Evolutionary conservation across 2,113 vertebrate genomes (phyloP), one percentile per base, ranked within the genome.

Genomic region (Sarotherodon lohbergeri): DNA sequence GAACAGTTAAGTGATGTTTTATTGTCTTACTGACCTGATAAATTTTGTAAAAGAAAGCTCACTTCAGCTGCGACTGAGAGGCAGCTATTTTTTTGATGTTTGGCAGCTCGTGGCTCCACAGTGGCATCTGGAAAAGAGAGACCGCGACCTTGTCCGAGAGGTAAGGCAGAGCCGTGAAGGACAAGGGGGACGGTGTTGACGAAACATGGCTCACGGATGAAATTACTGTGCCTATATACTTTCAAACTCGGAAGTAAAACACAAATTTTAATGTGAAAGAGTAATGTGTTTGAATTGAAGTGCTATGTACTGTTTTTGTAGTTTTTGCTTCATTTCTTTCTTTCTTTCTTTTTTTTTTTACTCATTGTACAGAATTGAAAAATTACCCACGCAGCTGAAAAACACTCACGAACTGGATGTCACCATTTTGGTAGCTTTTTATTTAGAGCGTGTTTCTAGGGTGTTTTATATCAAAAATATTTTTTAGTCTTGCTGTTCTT

Each of bases 221-320:
- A 92, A 95, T 91, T 93, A 95, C 91, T 95, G 96, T 97, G 96
- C 96, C 96, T 97, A 91, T 90, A 92, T 87, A 95, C 93, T 96
- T 94, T 94, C 91, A 91, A 90, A 87, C 88, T 84, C 80, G 94
- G 88, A 94, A 94, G 94, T 91, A 92, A 94, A 92, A 93, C 82
- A 93, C 86, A 85, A 88, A 92, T 91, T 78, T 93, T 90, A 91
- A 95, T 91, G 94, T 96, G 88, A 93, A 94, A 88, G 84, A 93
- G 94, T 95, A 92, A 92, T 86, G 96, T 96, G 93, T 96, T 96
- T 96, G 94, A 93, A 94, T 95, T 96, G 95, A 96, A 96, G 97
- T 97, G 96, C 96, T 95, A 94, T 96, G 95, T 97, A 96, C 92
- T 91, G 95, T 96, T 96, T 95, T 96, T 95, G 94, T 95, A 95